These are phyloP conservation scores for Knipowitschia caucasica DNA, from an alignment of 2,797 vertebrate genomes.

Conservation along the genomic window DNA sequence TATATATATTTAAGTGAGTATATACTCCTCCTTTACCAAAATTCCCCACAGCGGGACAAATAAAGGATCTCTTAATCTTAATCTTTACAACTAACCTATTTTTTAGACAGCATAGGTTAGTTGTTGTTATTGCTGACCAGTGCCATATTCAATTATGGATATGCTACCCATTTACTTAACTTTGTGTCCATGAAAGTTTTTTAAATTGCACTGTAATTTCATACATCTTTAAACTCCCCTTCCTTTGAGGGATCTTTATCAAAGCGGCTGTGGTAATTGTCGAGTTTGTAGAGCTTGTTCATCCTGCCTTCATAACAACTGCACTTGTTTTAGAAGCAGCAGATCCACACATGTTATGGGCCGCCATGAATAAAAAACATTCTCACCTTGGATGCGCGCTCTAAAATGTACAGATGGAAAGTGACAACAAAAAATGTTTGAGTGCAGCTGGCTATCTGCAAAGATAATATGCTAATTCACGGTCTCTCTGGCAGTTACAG, in stretches of 20 bases:
- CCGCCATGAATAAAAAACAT: slow-evolving; percentile 70
- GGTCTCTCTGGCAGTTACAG: slow-evolving; percentile 25
- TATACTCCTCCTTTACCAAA: no score
- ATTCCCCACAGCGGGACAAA: no score
- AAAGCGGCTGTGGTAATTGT: slow-evolving; percentile 53
- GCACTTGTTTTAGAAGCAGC: slow-evolving; percentile 49
- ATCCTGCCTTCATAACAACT: slow-evolving; percentile 43
- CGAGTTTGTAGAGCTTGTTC: slow-evolving; percentile 49
- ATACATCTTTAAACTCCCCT: slow-evolving; percentile 37
- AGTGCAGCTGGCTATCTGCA: slow-evolving; percentile 56
- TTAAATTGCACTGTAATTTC: slow-evolving; percentile 10
- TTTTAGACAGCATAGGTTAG: no score
- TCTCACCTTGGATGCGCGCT: slow-evolving; percentile 50
- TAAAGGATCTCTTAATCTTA: no score
- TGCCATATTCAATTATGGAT: no score
- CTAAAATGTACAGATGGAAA: slow-evolving; percentile 59
- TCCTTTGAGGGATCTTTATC: slow-evolving; percentile 44
- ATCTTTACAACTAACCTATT: no score
- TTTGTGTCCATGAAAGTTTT: slow-evolving; percentile 1
- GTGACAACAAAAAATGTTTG: slow-evolving; percentile 53
- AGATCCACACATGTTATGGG: slow-evolving; percentile 54
- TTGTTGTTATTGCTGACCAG: no score
- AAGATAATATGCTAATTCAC: slow-evolving; percentile 61
- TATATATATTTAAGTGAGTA: no score
- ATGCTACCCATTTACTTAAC: not conserved